Base-by-base conservation (phyloP, 2,113 vertebrate genomes). In the Circaetus gallicus region DNA sequence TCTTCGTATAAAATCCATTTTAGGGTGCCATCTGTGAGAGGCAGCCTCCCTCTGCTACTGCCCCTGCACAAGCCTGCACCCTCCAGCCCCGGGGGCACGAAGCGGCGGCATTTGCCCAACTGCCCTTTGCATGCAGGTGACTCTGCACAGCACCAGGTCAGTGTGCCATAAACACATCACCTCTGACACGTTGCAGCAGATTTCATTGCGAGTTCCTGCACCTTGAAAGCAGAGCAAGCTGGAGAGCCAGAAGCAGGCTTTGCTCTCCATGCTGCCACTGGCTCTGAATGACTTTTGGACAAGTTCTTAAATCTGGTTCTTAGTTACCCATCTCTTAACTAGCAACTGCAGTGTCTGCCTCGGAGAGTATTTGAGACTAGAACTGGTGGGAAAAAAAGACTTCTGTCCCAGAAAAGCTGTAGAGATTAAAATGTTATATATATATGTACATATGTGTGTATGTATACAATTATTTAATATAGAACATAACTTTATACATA, bases 41-140 rank as follows among this genome's bases (percentile, higher is more conserved):
- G 15, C 43, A 71, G 29, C 9, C 31, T 80, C 50, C 40, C 32
- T 7, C 20, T 77, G 53, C 55, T 45, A 3, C 32, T 85, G 38
- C 12, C 25, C n/a, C 50, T 5, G 0, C 2, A 13, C n/a, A 71
- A 73, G 31, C n/a, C n/a, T 1, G 4, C 28, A 28, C 16, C 34
- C 7, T 10, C 9, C 45, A 38, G 84, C 15, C 5, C 29, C 1
- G 2, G n/a, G 34, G 18, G 45, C 18, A 9, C 2, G 29, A 55
- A 29, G 59, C 1, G 1, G 22, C 0, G 10, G 4, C 0, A 1
- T 71, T 80, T 56, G 59, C 40, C 49, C 72, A 12, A 3, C 8
- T 71, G 66, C 59, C 59, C 59, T 52, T 22, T 16, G 38, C 47
- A 38, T 3, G 6, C 36, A 36, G 18, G 42, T 1, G 11, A 2